Evolutionary conservation across 2,797 vertebrate species (phyloP).

Genomic region (Echiichthys vipera): DNA sequence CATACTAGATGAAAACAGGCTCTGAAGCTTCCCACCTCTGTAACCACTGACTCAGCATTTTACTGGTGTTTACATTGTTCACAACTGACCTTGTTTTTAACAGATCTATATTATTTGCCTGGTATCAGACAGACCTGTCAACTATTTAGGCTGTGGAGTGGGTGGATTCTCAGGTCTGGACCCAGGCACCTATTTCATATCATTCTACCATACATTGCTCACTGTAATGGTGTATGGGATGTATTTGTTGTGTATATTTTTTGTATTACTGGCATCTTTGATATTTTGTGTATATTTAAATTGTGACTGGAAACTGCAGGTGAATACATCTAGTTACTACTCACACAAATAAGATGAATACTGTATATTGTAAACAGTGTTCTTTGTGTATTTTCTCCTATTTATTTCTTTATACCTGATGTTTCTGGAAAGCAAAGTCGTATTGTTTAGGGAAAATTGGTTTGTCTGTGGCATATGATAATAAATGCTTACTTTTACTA

Average conservation of each 20-base stretch:
- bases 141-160: no score
- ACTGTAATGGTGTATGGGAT: neutral
- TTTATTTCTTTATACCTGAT: no score
- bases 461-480: no score
- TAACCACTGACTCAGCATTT: neutral
- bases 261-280: neutral
- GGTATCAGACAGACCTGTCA: no score
- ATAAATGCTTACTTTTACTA: neutral
- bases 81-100: neutral
- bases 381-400: no score
- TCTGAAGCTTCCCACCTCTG: no score
- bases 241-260: neutral
- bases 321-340: neutral
- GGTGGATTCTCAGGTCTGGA: no score
- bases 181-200: no score
- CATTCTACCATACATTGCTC: neutral
- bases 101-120: neutral
- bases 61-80: neutral
- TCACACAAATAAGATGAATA: neutral
- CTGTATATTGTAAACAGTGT: neutral
- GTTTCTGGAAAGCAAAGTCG: no score
- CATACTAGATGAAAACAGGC: no score
- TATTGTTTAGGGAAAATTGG: no score
- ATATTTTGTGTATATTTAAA: neutral
- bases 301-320: neutral